phyloP scores from a whole-genome alignment of 2,113 vertebrate species.

The Eidolon helvum region DNA sequence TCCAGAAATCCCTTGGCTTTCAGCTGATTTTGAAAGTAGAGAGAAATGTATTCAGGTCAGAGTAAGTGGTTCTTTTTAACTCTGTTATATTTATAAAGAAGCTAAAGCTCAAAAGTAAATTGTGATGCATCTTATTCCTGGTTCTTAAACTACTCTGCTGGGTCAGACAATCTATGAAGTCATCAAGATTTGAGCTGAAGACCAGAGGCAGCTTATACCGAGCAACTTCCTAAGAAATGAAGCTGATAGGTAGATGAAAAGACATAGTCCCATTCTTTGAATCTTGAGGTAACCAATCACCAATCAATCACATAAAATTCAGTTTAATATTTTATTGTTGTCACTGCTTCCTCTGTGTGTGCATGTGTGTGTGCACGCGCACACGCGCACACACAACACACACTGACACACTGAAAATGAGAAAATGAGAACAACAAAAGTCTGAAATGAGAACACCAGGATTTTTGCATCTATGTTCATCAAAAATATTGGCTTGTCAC shows the following conservation, averaged over 20 bases:
- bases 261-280: neutral
- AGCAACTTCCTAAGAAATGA: neutral
- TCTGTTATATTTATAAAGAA: neutral
- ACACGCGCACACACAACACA: neutral
- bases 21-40: neutral
- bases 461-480: neutral
- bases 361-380: neutral
- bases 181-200: neutral
- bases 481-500: too few relatives aligned
- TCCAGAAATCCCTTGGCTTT: constrained; percentile 37
- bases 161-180: neutral
- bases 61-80: neutral
- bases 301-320: neutral
- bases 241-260: neutral
- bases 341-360: neutral
- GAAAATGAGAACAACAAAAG: neutral
- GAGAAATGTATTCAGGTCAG: neutral
- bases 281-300: neutral
- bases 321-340: neutral
- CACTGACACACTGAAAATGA: neutral
- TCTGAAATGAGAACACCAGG: neutral
- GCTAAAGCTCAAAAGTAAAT: neutral
- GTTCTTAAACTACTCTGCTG: neutral
- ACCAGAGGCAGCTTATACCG: neutral
- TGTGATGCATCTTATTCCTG: neutral